Evolutionary conservation across 2,888 invertebrate genomes (phyloP), one percentile per base, ranked within the genome.

Genomic region (Daptonema setosum): DNA sequence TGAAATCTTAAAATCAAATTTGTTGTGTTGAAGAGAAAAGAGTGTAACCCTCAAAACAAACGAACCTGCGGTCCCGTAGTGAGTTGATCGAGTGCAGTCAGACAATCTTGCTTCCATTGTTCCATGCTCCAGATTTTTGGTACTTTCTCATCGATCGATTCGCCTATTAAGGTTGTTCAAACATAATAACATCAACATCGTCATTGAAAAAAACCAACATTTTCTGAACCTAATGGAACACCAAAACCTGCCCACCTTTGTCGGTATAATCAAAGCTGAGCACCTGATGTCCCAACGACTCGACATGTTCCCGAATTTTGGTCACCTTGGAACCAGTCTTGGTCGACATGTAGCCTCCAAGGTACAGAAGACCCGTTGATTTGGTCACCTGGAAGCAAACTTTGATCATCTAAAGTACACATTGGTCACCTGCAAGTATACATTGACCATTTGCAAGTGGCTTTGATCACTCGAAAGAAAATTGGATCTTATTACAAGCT

Each of bases 61-160:
- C n/a, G 52, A 14, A 54, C 54, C 45, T 45, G 54, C 20, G 54
- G 54, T 20, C 54, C 54, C 8, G 25, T 8, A 2, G 54, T 28
- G 8, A 54, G 20, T 28, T 43, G 28, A 35, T 45, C 54, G 28
- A 54, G 17, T 5, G 28, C 54, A 25, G 11, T 8, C 26, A 43
- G 54, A 26, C 20, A 2, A 45, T 54, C 54, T 1, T 26, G 3
- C 17, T n/a, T 20, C 54, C 54, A 54, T 28, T 35, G 43, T 14
- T 45, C n/a, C 41, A 54, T 35, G 45, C 26, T 26, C 25, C 24
- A 45, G 5, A 22, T 5, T 2, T 5, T n/a, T 3, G 53, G 2
- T 2, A 22, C 2, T 24, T 8, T 20, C 11, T 53, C 11, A 25
- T 28, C 53, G 22, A 41, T 25, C 22, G 53, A 53, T 1, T 53